Evolutionary conservation across 2,113 vertebrate species (phyloP).

Genomic region (Pterocles gutturalis): DNA sequence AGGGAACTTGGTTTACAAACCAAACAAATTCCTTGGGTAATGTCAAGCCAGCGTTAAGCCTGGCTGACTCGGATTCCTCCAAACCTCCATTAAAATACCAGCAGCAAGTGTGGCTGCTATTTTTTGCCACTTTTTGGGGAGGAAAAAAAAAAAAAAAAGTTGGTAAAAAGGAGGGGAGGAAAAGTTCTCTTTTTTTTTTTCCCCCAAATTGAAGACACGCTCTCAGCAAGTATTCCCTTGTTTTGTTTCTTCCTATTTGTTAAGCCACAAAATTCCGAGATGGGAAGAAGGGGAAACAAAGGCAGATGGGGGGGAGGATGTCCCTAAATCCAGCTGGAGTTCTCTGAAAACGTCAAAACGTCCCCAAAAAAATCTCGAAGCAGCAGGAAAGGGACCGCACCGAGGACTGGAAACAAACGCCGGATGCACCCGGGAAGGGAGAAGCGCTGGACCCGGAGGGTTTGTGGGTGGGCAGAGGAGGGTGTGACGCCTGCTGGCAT

Average conservation of each 20-base stretch:
- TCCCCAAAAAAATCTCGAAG: background rate
- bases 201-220: background rate
- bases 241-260: no score
- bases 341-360: background rate
- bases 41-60: constrained; percentile 69
- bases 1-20: constrained; percentile 78
- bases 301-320: background rate
- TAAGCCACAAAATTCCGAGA: background rate
- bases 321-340: background rate
- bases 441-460: background rate
- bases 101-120: constrained; percentile 68
- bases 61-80: constrained; percentile 80
- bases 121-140: constrained; percentile 38
- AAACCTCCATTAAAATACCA: constrained; percentile 83
- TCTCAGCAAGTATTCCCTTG: background rate
- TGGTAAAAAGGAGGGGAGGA: constrained; percentile 5
- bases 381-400: background rate
- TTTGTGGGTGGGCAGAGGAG: background rate
- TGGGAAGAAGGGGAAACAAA: background rate
- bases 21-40: constrained; percentile 79
- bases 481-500: background rate
- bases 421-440: background rate
- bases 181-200: background rate
- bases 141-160: no score
- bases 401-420: background rate